Evolutionary conservation across 1,140 invertebrate species (phyloP).

Genomic region (Solen grandis): DNA sequence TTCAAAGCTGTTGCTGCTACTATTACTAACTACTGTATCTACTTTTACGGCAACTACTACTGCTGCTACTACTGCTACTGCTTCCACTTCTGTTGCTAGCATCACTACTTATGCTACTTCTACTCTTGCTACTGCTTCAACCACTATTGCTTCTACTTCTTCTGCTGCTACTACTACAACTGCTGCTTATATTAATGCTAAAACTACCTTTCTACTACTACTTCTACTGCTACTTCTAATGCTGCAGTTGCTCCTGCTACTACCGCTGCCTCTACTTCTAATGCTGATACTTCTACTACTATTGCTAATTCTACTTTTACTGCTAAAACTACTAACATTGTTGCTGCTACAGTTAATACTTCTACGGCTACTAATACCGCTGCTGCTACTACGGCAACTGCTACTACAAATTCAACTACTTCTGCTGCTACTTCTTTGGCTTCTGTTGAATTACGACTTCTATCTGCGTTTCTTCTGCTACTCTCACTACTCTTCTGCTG

Average conservation of each 20-base stretch:
- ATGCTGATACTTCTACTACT: not conserved
- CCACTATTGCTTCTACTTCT: no score
- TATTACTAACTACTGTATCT: no score
- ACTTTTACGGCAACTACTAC: no score
- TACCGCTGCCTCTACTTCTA: not conserved
- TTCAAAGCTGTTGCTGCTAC: no score
- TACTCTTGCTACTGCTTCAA: no score
- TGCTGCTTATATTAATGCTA: not conserved
- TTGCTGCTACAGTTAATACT: conserved; percentile 5
- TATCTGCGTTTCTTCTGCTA: no score
- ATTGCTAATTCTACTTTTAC: not conserved
- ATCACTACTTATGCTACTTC: no score
- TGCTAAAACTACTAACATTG: not conserved
- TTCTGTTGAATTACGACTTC: no score
- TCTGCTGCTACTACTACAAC: no score
- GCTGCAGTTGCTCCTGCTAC: not conserved
- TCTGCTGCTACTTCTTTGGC: not conserved
- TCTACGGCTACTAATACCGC: not conserved
- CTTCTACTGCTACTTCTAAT: not conserved
- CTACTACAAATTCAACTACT: not conserved
- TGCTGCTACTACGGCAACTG: not conserved
- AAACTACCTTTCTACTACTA: not conserved
- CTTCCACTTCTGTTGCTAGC: no score
- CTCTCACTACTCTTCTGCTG: no score
- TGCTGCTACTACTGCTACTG: no score